These are phyloP conservation scores for Drosophila tropicalis DNA, from an alignment of 1,140 invertebrate species.

Conservation along the genomic window DNA sequence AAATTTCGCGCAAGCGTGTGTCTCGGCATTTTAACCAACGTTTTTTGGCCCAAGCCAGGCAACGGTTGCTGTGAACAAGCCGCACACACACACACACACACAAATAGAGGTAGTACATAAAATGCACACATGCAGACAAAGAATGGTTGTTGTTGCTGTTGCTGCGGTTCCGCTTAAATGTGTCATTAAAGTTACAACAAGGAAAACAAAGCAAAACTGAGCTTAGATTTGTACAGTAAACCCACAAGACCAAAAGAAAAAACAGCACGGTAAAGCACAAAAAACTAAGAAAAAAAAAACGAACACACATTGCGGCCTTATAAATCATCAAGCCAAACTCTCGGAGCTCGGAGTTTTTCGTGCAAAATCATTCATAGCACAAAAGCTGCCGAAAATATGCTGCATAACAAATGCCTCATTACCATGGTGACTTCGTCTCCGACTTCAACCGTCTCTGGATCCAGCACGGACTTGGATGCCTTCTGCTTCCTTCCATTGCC, in stretches of 20 bases:
- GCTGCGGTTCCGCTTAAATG: constrained; percentile 75
- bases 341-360: constrained; percentile 33
- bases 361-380: constrained; percentile 59
- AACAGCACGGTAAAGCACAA: not conserved
- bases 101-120: constrained; percentile 42
- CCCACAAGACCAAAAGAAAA: constrained; percentile 16
- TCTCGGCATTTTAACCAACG: constrained; percentile 74
- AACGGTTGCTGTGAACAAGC: constrained; percentile 45
- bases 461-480: not conserved
- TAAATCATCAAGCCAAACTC: constrained; percentile 55
- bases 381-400: constrained; percentile 44
- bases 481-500: not conserved
- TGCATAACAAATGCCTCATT: constrained; percentile 72
- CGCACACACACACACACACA: constrained; percentile 37
- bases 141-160: constrained; percentile 56
- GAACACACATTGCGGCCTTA: constrained; percentile 44
- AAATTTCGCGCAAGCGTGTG: constrained; percentile 79
- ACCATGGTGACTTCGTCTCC: constrained; percentile 42
- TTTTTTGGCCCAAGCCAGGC: constrained; percentile 40
- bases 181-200: constrained; percentile 62
- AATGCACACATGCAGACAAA: constrained; percentile 11
- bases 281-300: constrained; percentile 25
- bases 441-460: not conserved
- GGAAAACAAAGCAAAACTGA: constrained; percentile 32
- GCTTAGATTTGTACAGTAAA: constrained; percentile 59